These are phyloP conservation scores for Sceloporus undulatus DNA, from an alignment of 2,113 vertebrate genomes.

Conservation along the genomic window DNA sequence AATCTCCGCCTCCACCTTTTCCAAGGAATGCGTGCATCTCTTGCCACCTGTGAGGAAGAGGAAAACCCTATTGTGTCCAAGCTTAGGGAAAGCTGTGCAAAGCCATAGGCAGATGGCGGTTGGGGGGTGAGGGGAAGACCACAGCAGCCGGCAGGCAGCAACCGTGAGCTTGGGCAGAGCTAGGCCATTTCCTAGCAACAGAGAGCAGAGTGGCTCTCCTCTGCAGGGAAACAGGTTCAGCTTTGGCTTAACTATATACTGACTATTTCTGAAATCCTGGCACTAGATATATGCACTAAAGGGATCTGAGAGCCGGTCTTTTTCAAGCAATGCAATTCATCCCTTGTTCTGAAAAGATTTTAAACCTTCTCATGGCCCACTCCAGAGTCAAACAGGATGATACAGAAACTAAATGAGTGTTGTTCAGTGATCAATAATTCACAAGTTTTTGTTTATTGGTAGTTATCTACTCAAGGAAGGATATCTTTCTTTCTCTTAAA, in stretches of 20 bases:
- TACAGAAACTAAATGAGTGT: background rate
- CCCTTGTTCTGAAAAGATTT: background rate
- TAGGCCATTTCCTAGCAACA: conserved; percentile 80
- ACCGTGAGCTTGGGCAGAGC: conserved; percentile 70
- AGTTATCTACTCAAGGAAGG: background rate
- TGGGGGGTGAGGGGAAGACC: no score
- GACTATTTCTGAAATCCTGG: background rate
- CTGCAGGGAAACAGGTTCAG: conserved; percentile 67
- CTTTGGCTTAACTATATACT: conserved; percentile 42
- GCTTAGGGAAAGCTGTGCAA: conserved; percentile 58
- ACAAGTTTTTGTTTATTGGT: no score
- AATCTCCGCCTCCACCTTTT: background rate
- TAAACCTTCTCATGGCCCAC: background rate
- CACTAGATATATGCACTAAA: background rate
- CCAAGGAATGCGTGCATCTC: background rate
- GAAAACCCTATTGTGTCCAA: background rate
- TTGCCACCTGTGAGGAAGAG: background rate
- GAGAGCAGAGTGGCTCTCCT: conserved; percentile 68
- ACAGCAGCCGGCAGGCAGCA: conserved; percentile 33
- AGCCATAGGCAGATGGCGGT: conserved; percentile 77
- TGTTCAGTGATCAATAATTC: background rate
- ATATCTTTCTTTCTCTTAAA: background rate
- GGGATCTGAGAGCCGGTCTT: background rate
- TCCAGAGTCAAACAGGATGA: background rate
- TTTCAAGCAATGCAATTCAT: background rate